Conservation (phyloP, 1,140 invertebrate genomes). For the Sitophilus oryzae region DNA sequence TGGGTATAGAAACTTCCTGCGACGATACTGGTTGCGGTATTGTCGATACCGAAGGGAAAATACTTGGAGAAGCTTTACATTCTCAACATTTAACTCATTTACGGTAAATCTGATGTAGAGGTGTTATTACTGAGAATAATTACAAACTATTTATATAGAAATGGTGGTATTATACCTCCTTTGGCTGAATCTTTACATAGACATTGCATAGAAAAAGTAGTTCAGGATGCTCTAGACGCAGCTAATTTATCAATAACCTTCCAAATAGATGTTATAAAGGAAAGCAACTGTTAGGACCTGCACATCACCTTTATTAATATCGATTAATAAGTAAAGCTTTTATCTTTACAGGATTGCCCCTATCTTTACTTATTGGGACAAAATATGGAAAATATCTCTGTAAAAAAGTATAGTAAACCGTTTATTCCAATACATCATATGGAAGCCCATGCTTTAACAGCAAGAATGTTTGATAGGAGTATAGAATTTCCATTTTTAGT, state of each 20-base stretch:
- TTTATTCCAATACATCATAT: slow-evolving; percentile 97
- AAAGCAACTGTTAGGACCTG: slow-evolving; percentile 77
- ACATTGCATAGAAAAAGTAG: slow-evolving; percentile 69
- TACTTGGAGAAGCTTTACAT: slow-evolving; percentile 72
- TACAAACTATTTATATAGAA: slow-evolving; percentile 57
- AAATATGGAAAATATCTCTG: slow-evolving; percentile 79
- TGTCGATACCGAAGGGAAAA: slow-evolving; percentile 61
- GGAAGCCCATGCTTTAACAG: slow-evolving; percentile 95
- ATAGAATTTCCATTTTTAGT: slow-evolving; percentile 87
- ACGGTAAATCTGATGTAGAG: too few species aligned
- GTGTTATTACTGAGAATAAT: too few species aligned
- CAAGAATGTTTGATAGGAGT: slow-evolving; percentile 57
- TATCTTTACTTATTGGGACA: slow-evolving; percentile 76
- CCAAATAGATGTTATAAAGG: slow-evolving; percentile 83
- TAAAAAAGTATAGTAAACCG: slow-evolving; percentile 64
- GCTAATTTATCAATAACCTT: slow-evolving; percentile 61
- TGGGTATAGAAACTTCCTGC: slow-evolving; percentile 98
- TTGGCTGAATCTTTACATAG: slow-evolving; percentile 77
- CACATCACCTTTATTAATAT: not conserved
- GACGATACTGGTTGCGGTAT: slow-evolving; percentile 94
- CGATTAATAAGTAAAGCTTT: not conserved
- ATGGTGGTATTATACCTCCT: slow-evolving; percentile 87
- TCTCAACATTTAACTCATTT: slow-evolving; percentile 74
- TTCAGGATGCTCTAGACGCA: slow-evolving; percentile 59
- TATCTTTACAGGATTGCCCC: slow-evolving; percentile 53